phyloP scores from a whole-genome alignment of 1,140 invertebrate species.

The Neodiprion lecontei region DNA sequence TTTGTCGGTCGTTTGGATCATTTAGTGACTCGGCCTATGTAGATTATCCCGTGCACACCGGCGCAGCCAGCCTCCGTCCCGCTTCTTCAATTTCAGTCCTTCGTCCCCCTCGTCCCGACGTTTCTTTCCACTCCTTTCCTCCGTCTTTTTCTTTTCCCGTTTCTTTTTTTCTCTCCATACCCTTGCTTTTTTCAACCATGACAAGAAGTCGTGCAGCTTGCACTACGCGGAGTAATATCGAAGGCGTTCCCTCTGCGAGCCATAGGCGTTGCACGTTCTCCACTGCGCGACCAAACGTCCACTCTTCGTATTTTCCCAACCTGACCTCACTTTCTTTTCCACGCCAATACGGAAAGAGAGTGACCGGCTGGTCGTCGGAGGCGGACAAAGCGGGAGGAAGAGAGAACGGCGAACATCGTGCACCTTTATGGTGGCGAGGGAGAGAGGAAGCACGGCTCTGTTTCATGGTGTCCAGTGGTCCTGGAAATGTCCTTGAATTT shows the following conservation, averaged over 20 bases:
- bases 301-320: background rate
- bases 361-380: too few species aligned
- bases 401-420: background rate
- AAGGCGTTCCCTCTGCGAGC: background rate
- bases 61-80: conserved; percentile 6
- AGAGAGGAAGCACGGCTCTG: background rate
- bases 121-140: background rate
- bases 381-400: too few species aligned
- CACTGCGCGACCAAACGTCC: background rate
- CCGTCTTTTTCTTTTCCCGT: too few species aligned
- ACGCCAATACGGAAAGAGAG: background rate
- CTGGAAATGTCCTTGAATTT: too few species aligned
- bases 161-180: too few species aligned
- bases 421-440: background rate
- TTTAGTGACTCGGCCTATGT: conserved; percentile 47
- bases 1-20: conserved; percentile 44
- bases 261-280: background rate
- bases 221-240: background rate
- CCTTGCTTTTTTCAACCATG: background rate
- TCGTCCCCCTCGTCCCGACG: background rate
- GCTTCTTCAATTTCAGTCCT: conserved; percentile 16
- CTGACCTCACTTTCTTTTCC: background rate
- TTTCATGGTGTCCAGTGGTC: too few species aligned
- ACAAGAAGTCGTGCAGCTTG: background rate
- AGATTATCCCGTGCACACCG: conserved; percentile 39